Percentiles rank a stretch among this genome's conserved stretches.
These are phyloP conservation scores for Phrynocephalus vlangalii DNA, from an alignment of 2,797 vertebrate species.

Conservation along the genomic window DNA sequence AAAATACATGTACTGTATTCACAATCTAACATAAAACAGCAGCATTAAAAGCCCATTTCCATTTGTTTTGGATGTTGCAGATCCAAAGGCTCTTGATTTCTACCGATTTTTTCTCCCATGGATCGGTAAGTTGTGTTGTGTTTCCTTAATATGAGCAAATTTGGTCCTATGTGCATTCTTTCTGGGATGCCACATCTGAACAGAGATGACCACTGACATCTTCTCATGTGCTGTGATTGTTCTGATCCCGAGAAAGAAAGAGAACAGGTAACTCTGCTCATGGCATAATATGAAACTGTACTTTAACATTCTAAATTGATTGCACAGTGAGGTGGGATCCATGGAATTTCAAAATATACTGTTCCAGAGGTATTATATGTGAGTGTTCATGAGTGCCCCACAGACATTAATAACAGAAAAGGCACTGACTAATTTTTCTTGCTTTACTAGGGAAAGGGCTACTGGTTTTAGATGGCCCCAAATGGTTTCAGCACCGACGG, in stretches of 20 bases:
- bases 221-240: neutral
- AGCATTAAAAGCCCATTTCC: neutral
- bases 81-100: conserved; percentile 65
- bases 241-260: neutral
- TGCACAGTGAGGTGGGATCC: no score
- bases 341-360: neutral
- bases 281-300: neutral
- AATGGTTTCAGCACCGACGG: conserved; percentile 89
- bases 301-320: neutral
- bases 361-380: neutral
- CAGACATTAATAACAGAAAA: neutral
- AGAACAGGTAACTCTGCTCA: no score
- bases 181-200: neutral
- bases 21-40: neutral
- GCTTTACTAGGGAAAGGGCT: conserved; percentile 84
- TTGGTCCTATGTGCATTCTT: neutral
- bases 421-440: conserved; percentile 42
- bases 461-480: conserved; percentile 83
- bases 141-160: neutral
- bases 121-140: conserved; percentile 62
- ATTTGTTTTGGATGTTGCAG: conserved; percentile 50
- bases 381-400: neutral
- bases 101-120: conserved; percentile 66
- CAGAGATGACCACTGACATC: neutral
- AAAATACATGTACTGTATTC: no score